Conservation (phyloP, 2,888 invertebrate genomes). For the Ectemnius lituratus region DNA sequence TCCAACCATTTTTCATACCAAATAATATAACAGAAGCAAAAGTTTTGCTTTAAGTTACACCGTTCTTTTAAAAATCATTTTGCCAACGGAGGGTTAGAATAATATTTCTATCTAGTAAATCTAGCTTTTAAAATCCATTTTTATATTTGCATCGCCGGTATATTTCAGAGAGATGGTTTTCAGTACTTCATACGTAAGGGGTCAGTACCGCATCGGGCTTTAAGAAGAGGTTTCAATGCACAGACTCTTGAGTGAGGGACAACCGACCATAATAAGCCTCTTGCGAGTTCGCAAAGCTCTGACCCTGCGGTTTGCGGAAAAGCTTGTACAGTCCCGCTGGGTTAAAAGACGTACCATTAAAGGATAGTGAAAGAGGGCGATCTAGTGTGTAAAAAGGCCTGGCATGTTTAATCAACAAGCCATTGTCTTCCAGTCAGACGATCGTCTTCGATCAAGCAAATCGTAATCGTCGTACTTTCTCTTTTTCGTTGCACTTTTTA, state of each 20-base stretch:
- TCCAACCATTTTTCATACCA: no score
- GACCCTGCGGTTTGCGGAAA: constrained; percentile 58
- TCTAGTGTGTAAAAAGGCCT: constrained; percentile 48
- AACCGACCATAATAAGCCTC: constrained; percentile 61
- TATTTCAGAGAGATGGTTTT: constrained; percentile 40
- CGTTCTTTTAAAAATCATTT: no score
- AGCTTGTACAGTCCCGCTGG: constrained; percentile 50
- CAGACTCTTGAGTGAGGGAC: constrained; percentile 49
- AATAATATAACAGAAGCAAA: no score
- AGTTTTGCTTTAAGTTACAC: no score
- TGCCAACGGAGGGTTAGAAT: no score
- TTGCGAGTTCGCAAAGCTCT: constrained; percentile 39
- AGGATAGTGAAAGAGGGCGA: constrained; percentile 40
- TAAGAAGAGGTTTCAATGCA: constrained; percentile 53
- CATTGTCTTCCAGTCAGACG: constrained; percentile 34
- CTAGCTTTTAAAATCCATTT: constrained; percentile 47
- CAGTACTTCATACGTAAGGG: constrained; percentile 43
- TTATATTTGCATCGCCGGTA: constrained; percentile 27
- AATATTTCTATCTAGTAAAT: no score
- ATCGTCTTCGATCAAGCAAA: constrained; percentile 32
- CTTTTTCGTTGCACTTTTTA: no score
- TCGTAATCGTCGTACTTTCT: constrained; percentile 17
- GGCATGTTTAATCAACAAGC: constrained; percentile 57
- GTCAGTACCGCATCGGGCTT: constrained; percentile 51
- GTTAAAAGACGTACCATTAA: constrained; percentile 51